These are phyloP conservation scores for Vanessa atalanta DNA, from an alignment of 1,140 invertebrate genomes.

Conservation along the genomic window DNA sequence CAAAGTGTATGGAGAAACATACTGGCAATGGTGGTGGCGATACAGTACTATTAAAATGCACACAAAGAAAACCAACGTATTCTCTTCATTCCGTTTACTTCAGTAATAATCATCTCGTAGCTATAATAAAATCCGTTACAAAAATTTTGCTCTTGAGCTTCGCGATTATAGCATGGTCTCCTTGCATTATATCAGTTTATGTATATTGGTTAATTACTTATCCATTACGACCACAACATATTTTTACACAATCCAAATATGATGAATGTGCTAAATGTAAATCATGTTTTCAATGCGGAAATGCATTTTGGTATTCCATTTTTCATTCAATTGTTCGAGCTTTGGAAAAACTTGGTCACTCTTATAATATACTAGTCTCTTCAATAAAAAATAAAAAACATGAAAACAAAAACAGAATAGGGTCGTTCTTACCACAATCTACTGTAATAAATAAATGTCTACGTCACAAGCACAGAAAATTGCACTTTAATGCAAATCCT, in stretches of 20 bases:
- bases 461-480: neutral
- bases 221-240: constrained; percentile 38
- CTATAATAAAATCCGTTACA: constrained; percentile 6
- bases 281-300: constrained; percentile 7
- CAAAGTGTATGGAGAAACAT: neutral
- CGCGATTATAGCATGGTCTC: constrained; percentile 38
- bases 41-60: neutral
- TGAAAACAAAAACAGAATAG: neutral
- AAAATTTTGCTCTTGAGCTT: constrained; percentile 37
- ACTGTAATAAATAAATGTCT: neutral
- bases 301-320: constrained; percentile 15
- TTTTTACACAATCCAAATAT: neutral
- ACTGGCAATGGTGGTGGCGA: neutral
- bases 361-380: constrained; percentile 22
- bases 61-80: neutral
- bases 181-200: constrained; percentile 38
- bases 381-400: constrained; percentile 23
- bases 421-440: neutral
- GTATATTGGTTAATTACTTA: constrained; percentile 39
- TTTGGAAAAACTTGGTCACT: constrained; percentile 15
- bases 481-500: constrained; percentile 30
- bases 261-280: neutral
- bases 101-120: neutral
- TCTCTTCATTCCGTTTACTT: neutral
- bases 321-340: constrained; percentile 9